Base-by-base conservation (phyloP, 2,113 vertebrate genomes). In the Rhagologus leucostigma region DNA sequence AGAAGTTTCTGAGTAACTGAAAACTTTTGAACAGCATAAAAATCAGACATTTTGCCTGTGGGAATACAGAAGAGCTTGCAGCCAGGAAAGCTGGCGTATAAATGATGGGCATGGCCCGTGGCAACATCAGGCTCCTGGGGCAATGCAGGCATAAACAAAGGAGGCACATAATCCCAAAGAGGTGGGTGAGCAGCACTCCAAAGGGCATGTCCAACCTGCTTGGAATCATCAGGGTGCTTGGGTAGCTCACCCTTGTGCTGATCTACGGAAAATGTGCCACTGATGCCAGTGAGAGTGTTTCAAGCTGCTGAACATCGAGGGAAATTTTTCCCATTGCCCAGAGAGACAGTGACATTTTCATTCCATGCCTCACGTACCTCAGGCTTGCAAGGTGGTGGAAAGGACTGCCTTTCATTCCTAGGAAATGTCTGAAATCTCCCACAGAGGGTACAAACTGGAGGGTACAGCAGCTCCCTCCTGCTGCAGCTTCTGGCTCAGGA, bases 31-130 rank as follows among this genome's bases (percentile, higher is more conserved):
- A 78, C 4, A 1, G 39, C 50, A 67, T 55, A 13, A 6, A 77
- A 92, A 90, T 69, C 75, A 93, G 78, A 62, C 0, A 0, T 69
- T 92, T 90, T 90, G 59, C 88, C 63, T 76, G 2, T 62, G 78
- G 90, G 85, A 96, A 92, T 79, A 80, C 53, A 88, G 37, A 57
- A 76, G 50, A 80, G n/a, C 41, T 85, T 56, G 24, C 1, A 2
- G 59, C 37, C 75, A 65, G 49, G n/a, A 86, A 68, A 62, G 26
- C n/a, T 90, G 75, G 32, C 0, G 1, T 32, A 42, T 11, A 49
- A 82, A 70, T 47, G 69, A 63, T 3, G 4, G 32, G 35, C n/a
- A 44, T 29, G 52, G 35, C 52, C 60, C 0, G 0, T 8, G 11
- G 56, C 65, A 89, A 17, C 21, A 1, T 15, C 22, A 12, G 35